Evolutionary conservation across 2,797 vertebrate genomes (phyloP), one percentile per base, ranked within the genome.

Genomic region (Enteromius treurensis): DNA sequence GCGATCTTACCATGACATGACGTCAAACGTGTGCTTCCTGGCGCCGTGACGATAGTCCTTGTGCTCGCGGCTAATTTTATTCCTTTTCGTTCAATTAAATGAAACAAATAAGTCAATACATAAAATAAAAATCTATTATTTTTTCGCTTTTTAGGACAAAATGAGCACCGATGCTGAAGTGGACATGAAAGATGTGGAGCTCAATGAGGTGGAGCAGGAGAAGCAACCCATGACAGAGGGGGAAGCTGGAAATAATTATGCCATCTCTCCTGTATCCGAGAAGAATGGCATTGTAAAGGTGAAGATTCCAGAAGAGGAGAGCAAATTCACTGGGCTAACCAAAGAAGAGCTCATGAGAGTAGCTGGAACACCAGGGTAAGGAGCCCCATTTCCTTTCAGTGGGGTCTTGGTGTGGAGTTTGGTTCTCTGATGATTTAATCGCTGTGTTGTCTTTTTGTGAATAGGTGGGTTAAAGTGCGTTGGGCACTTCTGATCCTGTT

Each of bases 291-390:
- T 92, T 65, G 94, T 96, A 75, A 96, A 95, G 88, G 90, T 96
- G 87, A 97, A 96, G 88, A 93, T 96, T 78, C 91, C 94, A 0
- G 94, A 95, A 0, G 93, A 95, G 2, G 90, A 90, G 32, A 89
- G 64, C n/a, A 96, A 94, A 80, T 97, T 97, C 91, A 97, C 95
- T 3, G 96, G 97, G 0, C 90, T 98, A 77, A 95, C 88, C 79
- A 98, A 98, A 26, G 97, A 97, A 82, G 95, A 98, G 91, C 94
- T 98, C 88, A 90, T 98, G 81, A 88, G 93, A 85, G 96, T 96
- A 58, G 96, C 96, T 0, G 93, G 96, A 53, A 96, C 95, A 10
- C 96, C 96, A 0, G 95, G 91, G 90, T 95, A 86, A 89, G 91
- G 2, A 5, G 29, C 21, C 17, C 45, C 45, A 4, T 13, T 34